phyloP scores from a whole-genome alignment of 2,888 invertebrate species.

The Amphipoea oculea region DNA sequence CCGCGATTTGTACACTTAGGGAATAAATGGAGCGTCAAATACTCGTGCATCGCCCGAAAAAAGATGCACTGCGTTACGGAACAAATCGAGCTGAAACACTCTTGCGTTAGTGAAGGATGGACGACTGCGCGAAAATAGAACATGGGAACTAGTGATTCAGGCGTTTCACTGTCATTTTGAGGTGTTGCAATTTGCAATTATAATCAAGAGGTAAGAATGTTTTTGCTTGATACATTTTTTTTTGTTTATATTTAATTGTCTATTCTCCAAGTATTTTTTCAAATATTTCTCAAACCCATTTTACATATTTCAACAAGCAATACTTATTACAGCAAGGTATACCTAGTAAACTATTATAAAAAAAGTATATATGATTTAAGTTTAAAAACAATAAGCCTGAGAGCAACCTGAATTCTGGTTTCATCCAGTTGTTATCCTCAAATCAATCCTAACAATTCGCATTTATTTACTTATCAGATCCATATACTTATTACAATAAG shows the following conservation, averaged over 20 bases:
- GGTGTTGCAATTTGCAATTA: not conserved
- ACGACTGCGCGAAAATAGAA: conserved; percentile 9
- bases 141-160: not conserved
- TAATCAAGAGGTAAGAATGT: not conserved
- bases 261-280: too few relatives aligned
- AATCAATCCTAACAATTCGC: not conserved
- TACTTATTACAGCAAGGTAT: too few relatives aligned
- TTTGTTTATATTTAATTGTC: not conserved
- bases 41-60: conserved; percentile 44
- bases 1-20: conserved; percentile 51
- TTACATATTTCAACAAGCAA: not conserved
- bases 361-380: not conserved
- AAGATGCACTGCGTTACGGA: conserved; percentile 48
- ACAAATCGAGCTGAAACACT: conserved; percentile 45
- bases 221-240: not conserved
- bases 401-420: not conserved
- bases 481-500: conserved; percentile 15
- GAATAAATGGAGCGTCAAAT: conserved; percentile 57
- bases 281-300: not conserved
- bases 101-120: conserved; percentile 32
- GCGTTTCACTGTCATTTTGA: not conserved
- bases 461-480: conserved; percentile 7
- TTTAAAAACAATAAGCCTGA: not conserved
- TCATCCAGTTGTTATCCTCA: not conserved
- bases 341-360: too few relatives aligned